phyloP scores from a whole-genome alignment of 2,113 vertebrate species.

The Malurus elegans region DNA sequence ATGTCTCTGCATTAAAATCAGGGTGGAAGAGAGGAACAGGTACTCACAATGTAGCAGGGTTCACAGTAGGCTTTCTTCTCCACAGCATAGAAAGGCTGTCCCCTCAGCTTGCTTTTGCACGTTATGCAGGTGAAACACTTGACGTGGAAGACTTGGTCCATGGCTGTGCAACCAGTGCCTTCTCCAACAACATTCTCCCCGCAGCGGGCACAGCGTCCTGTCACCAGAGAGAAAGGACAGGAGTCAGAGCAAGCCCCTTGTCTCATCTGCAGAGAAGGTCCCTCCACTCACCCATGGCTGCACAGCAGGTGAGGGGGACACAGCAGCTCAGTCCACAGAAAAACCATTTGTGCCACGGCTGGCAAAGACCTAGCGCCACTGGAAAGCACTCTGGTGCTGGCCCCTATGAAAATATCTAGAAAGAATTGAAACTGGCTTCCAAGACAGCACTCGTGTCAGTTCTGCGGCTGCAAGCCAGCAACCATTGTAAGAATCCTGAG shows the following conservation, averaged over 20 bases:
- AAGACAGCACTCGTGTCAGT: not conserved
- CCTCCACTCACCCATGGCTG: rapidly evolving
- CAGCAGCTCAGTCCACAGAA: not conserved
- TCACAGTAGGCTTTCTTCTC: slow-evolving; percentile 98
- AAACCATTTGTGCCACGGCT: not conserved
- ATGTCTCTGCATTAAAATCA: not conserved
- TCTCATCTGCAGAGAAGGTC: not conserved
- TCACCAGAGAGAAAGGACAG: not conserved
- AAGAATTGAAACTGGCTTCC: not conserved
- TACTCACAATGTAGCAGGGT: slow-evolving; percentile 96
- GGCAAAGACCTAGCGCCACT: not conserved
- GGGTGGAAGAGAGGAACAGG: not conserved
- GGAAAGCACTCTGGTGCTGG: not conserved
- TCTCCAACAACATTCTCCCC: slow-evolving; percentile 96
- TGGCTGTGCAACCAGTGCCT: slow-evolving; percentile 95
- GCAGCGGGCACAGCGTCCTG: slow-evolving; percentile 94
- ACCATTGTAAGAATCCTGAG: rapidly evolving
- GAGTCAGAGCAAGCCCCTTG: not conserved
- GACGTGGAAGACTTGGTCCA: slow-evolving; percentile 98
- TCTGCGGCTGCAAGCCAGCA: not conserved
- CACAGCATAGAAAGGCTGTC: slow-evolving; percentile 95
- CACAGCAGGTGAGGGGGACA: rapidly evolving
- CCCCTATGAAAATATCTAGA: not conserved
- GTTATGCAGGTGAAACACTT: slow-evolving; percentile 92
- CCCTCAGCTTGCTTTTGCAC: slow-evolving; percentile 89